Base-by-base conservation (phyloP, 2,113 vertebrate species). In the Pycnonotus jocosus region DNA sequence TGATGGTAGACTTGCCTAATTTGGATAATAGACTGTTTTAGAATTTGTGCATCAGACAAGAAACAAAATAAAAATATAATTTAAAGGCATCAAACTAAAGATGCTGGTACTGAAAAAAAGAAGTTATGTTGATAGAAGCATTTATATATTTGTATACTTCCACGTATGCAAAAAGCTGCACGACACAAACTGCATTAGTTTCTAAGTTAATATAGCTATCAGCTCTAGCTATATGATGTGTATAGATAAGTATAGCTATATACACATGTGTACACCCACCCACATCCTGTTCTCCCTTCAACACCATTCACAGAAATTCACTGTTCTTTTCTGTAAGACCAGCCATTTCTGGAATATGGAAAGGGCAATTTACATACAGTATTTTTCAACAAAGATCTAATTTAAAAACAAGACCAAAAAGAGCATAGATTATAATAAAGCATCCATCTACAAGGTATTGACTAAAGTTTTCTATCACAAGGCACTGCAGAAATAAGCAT, bases 281-380 rank as follows among this genome's bases (percentile, higher is more conserved):
- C 64, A 90, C 88, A 86, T 93, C 92, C 86, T 92, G 64, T 70
- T 93, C 88, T 80, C 35, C 61, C 84, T 92, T 89, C 58, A 92
- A 50, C 71, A 81, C 74, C 40, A 33, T 47, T 54, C 37, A 84
- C 65, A 86, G 69, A 91, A 65, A 64, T 92, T 62, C 77, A 88
- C 81, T 86, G 38, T 61, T 91, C 71, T 80, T 95, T 95, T 92
- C 77, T 87, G 54, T 78, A 86, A 88, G 33, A 94, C 20, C 86
- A 93, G 70, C 62, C 90, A 78, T 83, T 93, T 92, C 61, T 69
- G 66, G 72, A 83, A 66, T 54, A 93, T 42, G 81, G 70, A 78
- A 76, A 89, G 40, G 48, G 37, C 31, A 85, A 73, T 76, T 70
- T 62, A 70, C 72, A 88, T 9, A 38, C 33, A 53, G 51, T 53